Conservation (phyloP, 2,888 invertebrate genomes). For the Augiades crinisus region DNA sequence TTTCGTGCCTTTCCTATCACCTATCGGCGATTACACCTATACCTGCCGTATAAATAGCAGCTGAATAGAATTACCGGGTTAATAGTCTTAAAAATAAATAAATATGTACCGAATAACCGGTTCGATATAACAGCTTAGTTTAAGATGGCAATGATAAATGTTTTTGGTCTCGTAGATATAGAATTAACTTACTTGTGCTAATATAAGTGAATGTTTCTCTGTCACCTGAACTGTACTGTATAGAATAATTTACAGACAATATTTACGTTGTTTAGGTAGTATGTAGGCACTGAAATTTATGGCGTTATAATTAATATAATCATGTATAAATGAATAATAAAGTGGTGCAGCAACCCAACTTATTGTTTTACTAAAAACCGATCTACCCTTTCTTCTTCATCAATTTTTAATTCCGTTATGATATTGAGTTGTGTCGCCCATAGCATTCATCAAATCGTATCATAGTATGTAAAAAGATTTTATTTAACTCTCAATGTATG, state of each 20-base stretch:
- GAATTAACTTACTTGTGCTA: slow-evolving; percentile 21
- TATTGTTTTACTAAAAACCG: slow-evolving; percentile 35
- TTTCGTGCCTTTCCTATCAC: too few relatives aligned
- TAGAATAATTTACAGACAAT: slow-evolving; percentile 74
- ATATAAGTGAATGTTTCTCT: slow-evolving; percentile 53
- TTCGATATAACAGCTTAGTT: slow-evolving; percentile 31
- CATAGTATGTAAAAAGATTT: too few relatives aligned
- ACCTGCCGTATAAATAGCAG: too few relatives aligned
- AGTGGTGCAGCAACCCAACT: slow-evolving; percentile 57
- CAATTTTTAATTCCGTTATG: too few relatives aligned
- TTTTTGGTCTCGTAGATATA: slow-evolving; percentile 29
- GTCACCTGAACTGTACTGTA: slow-evolving; percentile 63
- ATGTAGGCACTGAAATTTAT: slow-evolving; percentile 78
- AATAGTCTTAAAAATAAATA: background rate
- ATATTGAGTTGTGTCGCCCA: too few relatives aligned
- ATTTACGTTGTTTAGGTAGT: slow-evolving; percentile 79
- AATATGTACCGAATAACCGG: too few relatives aligned
- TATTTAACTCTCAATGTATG: too few relatives aligned
- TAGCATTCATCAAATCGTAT: too few relatives aligned
- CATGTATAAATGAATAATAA: slow-evolving; percentile 76
- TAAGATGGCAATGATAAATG: slow-evolving; percentile 22
- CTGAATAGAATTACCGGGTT: too few relatives aligned
- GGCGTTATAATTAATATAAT: slow-evolving; percentile 76
- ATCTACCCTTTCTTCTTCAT: too few relatives aligned
- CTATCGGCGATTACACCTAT: too few relatives aligned